Evolutionary conservation across 2,797 vertebrate genomes (phyloP).

Genomic region (Argya squamiceps): DNA sequence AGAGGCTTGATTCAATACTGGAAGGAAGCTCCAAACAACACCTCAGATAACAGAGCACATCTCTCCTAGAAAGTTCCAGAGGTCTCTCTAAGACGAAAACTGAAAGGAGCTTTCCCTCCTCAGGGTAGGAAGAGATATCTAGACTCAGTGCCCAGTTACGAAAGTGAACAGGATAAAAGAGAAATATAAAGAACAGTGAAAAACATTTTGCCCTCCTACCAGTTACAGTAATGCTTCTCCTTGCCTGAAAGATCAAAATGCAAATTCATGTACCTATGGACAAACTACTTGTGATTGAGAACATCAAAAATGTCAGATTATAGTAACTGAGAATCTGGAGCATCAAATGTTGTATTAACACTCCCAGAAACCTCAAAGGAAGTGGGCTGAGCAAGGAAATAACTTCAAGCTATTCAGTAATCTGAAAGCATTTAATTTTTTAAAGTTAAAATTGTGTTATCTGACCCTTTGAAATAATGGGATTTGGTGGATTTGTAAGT

Average conservation of each 20-base stretch:
- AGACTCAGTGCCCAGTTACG: neutral
- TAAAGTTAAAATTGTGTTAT: neutral
- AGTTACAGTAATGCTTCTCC: neutral
- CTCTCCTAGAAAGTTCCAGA: neutral
- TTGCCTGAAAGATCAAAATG: neutral
- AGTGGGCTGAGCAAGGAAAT: neutral
- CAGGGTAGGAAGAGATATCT: neutral
- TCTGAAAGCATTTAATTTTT: neutral
- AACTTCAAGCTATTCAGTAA: neutral
- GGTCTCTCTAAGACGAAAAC: neutral
- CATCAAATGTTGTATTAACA: neutral
- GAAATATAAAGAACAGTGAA: neutral
- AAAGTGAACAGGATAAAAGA: neutral
- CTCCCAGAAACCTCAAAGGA: neutral
- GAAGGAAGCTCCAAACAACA: neutral
- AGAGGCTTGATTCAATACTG: neutral
- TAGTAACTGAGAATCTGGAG: neutral
- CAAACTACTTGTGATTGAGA: neutral
- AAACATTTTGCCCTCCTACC: fast-evolving
- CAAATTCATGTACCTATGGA: neutral
- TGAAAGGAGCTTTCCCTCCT: neutral
- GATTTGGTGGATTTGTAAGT: neutral
- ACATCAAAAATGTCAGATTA: neutral
- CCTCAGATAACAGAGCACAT: neutral
- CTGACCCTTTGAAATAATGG: neutral